A percentile compares a stretch with the other conserved stretches of the same genome.
phyloP scores from a whole-genome alignment of 2,113 vertebrate species.

The Conger conger region DNA sequence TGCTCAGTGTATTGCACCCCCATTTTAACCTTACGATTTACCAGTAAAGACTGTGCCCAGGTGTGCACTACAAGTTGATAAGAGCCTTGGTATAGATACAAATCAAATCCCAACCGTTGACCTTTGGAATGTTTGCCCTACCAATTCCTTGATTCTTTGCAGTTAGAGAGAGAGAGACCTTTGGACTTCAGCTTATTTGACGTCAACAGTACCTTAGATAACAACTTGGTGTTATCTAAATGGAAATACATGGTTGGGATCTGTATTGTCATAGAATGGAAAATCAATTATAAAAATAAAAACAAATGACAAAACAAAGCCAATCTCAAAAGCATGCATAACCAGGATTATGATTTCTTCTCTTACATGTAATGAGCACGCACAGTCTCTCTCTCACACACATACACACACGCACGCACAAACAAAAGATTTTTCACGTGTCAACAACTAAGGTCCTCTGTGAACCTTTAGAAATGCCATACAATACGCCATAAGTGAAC shows the following conservation, averaged over 20 bases:
- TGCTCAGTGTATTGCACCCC: background rate
- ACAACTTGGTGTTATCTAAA: background rate
- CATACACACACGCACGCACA: background rate
- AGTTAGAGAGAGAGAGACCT: background rate
- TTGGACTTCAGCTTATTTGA: slow-evolving; percentile 1
- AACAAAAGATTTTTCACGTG: background rate
- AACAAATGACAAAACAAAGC: background rate
- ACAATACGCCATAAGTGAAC: no score
- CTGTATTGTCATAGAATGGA: background rate
- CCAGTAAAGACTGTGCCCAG: background rate
- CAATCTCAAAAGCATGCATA: background rate
- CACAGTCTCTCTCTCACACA: background rate
- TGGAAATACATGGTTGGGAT: background rate
- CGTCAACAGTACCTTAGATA: background rate
- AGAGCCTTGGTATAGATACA: slow-evolving; percentile 29
- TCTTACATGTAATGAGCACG: background rate
- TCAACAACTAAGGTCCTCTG: no score
- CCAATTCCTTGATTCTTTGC: background rate
- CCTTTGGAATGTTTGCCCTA: slow-evolving; percentile 50
- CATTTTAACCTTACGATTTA: background rate
- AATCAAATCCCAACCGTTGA: slow-evolving; percentile 34
- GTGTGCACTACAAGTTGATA: slow-evolving; percentile 15
- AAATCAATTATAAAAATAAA: background rate
- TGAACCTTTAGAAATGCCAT: no score
- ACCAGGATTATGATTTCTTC: background rate